Percentiles rank a stretch among this genome's conserved stretches.
phyloP scores from a whole-genome alignment of 2,113 vertebrate species.

The Aldabrachelys gigantea region DNA sequence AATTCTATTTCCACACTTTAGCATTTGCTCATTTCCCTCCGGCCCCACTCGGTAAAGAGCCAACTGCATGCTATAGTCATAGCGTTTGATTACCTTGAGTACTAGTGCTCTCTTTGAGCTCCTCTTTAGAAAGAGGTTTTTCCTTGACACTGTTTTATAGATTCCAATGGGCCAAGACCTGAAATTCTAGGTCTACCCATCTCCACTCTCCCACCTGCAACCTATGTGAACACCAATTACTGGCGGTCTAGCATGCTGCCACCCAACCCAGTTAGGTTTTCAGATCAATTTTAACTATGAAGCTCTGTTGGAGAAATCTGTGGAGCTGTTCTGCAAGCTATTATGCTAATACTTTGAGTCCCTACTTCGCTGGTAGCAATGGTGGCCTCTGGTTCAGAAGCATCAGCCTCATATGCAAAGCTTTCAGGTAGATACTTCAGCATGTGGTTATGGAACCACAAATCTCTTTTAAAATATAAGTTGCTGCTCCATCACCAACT shows the following conservation, averaged over 20 bases:
- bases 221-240: background rate
- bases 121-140: background rate
- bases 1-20: background rate
- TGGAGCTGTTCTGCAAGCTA: background rate
- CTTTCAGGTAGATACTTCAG: background rate
- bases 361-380: background rate
- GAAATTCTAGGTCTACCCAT: background rate
- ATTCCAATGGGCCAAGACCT: background rate
- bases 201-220: background rate
- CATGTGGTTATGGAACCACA: background rate
- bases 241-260: background rate
- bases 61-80: background rate
- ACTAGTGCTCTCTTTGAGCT: background rate
- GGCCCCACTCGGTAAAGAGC: background rate
- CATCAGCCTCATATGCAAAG: background rate
- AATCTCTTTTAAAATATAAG: too few relatives aligned
- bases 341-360: background rate
- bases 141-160: background rate
- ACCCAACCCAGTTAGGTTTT: background rate
- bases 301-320: accelerated
- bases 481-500: background rate
- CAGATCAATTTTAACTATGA: background rate
- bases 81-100: background rate
- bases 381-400: background rate
- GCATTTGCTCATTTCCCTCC: background rate